These are phyloP conservation scores for Leptocoma aspasia DNA, from an alignment of 2,113 vertebrate genomes.

Conservation along the genomic window DNA sequence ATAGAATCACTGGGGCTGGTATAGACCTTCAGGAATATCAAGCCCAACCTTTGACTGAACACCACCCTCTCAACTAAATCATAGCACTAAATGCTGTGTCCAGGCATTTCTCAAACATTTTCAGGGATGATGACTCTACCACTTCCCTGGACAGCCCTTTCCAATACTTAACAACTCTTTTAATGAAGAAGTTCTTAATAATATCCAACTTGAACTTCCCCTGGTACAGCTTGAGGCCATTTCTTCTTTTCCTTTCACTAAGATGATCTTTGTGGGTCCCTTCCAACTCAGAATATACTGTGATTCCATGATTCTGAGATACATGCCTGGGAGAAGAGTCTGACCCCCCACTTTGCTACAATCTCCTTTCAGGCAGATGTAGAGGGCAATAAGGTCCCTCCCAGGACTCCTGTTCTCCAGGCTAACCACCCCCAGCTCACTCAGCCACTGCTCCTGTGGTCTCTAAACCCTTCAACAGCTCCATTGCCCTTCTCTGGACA, in stretches of 20 bases:
- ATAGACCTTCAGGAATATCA: background rate
- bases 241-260: background rate
- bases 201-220: background rate
- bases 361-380: background rate
- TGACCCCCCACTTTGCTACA: background rate
- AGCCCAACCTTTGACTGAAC: background rate
- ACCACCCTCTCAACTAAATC: background rate
- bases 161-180: background rate
- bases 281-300: background rate
- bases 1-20: background rate
- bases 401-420: background rate
- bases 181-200: background rate
- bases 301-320: background rate
- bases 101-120: background rate
- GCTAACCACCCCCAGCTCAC: background rate
- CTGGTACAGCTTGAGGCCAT: background rate
- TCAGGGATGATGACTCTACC: background rate
- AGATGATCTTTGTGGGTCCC: background rate
- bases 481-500: background rate
- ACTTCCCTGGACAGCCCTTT: background rate
- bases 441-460: background rate
- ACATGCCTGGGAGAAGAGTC: background rate
- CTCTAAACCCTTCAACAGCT: background rate
- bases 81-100: background rate
- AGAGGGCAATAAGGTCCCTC: background rate